Percentiles rank a stretch among this genome's conserved stretches.
phyloP scores from a whole-genome alignment of 2,888 invertebrate genomes.

The Cartodere bifasciata region DNA sequence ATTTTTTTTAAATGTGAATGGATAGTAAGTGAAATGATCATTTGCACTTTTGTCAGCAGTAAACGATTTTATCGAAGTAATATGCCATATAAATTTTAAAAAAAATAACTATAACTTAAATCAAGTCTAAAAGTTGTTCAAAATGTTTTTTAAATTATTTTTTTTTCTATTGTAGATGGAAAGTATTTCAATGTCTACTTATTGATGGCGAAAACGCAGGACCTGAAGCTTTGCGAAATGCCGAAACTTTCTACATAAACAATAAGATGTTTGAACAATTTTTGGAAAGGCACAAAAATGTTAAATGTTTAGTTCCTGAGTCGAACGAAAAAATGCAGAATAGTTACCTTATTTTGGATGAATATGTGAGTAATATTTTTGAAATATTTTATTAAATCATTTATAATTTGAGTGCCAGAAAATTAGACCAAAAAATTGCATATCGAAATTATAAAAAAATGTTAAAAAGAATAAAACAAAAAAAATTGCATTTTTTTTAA shows the following conservation, averaged over 20 bases:
- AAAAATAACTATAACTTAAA: no score
- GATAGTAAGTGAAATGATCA: no score
- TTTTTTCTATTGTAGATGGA: slow-evolving; percentile 28
- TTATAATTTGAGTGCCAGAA: background rate
- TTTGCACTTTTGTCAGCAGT: no score
- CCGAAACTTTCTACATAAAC: slow-evolving; percentile 34
- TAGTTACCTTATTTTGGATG: slow-evolving; percentile 40
- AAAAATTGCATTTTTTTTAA: slow-evolving; percentile 2
- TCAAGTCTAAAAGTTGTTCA: no score
- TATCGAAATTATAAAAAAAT: slow-evolving; percentile 2
- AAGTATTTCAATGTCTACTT: slow-evolving; percentile 40
- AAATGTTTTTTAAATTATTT: slow-evolving; percentile 4
- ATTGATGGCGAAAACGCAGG: slow-evolving; percentile 40
- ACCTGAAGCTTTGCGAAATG: slow-evolving; percentile 33
- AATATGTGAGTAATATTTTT: slow-evolving; percentile 30
- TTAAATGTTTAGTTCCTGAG: slow-evolving; percentile 37
- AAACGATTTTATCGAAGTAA: no score
- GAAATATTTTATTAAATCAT: background rate
- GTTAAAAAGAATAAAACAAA: slow-evolving; percentile 1
- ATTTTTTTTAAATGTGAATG: no score
- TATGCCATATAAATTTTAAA: no score
- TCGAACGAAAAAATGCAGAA: slow-evolving; percentile 39
- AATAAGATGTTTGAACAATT: slow-evolving; percentile 34
- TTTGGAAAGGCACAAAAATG: slow-evolving; percentile 31
- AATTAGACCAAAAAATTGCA: background rate